Evolutionary conservation across 2,113 vertebrate genomes (phyloP).

Genomic region (Osmerus mordax): DNA sequence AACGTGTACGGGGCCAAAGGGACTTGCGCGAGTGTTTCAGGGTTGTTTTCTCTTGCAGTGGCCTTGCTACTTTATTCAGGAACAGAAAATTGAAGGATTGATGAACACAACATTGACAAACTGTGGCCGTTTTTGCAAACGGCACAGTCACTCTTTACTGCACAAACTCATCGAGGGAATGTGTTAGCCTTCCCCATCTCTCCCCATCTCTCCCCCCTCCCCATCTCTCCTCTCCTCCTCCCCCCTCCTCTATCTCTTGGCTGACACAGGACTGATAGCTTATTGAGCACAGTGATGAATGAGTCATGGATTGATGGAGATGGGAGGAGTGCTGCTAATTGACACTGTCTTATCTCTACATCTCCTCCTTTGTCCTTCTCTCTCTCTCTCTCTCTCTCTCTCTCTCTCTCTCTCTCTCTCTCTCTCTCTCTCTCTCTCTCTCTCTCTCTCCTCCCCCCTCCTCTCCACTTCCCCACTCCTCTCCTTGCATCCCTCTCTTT

Average conservation of each 20-base stretch:
- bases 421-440: not conserved
- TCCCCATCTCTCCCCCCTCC: not conserved
- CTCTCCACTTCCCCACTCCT: not conserved
- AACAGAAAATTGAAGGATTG: not conserved
- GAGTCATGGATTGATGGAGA: slow-evolving; percentile 50
- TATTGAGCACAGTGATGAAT: slow-evolving; percentile 61
- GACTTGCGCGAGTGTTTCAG: no score
- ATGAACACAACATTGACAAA: not conserved
- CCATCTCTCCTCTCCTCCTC: not conserved
- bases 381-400: not conserved
- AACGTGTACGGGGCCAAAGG: not conserved
- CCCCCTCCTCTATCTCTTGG: slow-evolving; percentile 25
- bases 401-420: slow-evolving; percentile 22
- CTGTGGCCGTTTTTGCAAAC: no score
- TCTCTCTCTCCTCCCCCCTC: not conserved
- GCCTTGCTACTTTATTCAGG: no score
- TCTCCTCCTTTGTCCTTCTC: slow-evolving; percentile 43
- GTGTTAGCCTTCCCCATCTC: not conserved
- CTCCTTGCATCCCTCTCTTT: not conserved
- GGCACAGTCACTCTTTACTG: no score
- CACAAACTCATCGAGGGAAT: not conserved
- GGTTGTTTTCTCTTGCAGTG: no score
- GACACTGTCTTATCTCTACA: slow-evolving; percentile 53
- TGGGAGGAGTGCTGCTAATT: slow-evolving; percentile 48
- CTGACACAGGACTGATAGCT: slow-evolving; percentile 28